phyloP scores from a whole-genome alignment of 2,113 vertebrate genomes.

The Calonectris borealis region DNA sequence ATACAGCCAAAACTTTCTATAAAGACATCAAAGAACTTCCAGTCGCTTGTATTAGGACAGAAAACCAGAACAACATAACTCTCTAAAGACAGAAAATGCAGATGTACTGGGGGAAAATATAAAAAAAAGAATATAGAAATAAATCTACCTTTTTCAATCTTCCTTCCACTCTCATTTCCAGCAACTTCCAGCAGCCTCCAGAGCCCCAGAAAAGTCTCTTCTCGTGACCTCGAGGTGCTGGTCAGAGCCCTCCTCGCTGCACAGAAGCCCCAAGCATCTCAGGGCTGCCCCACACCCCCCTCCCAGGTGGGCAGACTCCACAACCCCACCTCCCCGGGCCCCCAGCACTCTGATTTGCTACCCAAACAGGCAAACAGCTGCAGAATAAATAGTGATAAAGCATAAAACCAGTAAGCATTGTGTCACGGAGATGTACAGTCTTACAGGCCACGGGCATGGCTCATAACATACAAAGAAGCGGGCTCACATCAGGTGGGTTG shows the following conservation, averaged over 20 bases:
- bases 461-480: rapidly evolving
- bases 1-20: neutral
- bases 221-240: rapidly evolving
- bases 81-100: neutral
- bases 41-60: neutral
- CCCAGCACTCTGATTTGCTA: neutral
- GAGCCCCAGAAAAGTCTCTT: neutral
- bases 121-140: rapidly evolving
- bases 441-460: neutral
- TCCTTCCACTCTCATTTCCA: neutral
- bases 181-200: neutral
- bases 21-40: neutral
- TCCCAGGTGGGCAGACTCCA: neutral
- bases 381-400: neutral
- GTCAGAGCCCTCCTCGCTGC: rapidly evolving
- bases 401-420: rapidly evolving
- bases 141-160: neutral
- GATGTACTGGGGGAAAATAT: rapidly evolving
- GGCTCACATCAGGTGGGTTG: neutral
- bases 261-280: rapidly evolving
- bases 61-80: neutral
- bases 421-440: rapidly evolving
- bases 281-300: rapidly evolving
- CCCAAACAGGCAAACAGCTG: neutral
- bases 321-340: neutral